Evolutionary conservation across 2,797 vertebrate genomes (phyloP).

Genomic region (Parotocinclus haroldoi): DNA sequence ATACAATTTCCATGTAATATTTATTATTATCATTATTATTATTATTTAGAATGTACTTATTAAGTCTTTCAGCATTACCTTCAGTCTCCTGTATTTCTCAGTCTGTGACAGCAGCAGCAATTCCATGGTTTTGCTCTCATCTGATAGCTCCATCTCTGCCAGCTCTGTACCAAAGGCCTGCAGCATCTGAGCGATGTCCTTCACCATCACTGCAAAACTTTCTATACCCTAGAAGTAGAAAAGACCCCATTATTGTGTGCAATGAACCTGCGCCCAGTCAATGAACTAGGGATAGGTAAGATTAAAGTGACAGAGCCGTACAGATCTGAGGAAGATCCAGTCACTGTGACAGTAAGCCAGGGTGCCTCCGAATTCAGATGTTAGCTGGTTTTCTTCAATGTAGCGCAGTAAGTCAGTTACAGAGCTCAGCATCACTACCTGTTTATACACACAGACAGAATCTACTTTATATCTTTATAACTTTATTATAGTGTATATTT

Average conservation of each 20-base stretch:
- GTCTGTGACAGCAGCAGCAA: constrained; percentile 79
- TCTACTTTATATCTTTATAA: too few species aligned
- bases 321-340: constrained; percentile 94
- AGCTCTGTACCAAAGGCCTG: constrained; percentile 91
- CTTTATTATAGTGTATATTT: too few species aligned
- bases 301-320: constrained; percentile 49
- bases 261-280: not conserved
- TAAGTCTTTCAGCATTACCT: constrained; percentile 69
- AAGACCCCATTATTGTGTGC: not conserved
- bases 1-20: too few species aligned
- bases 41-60: too few species aligned
- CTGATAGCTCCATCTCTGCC: constrained; percentile 83
- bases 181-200: constrained; percentile 94
- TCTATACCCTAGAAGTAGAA: constrained; percentile 84
- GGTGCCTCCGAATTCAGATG: constrained; percentile 92
- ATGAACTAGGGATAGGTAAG: not conserved
- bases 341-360: constrained; percentile 93
- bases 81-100: constrained; percentile 86
- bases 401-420: constrained; percentile 91
- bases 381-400: constrained; percentile 94
- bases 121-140: constrained; percentile 79
- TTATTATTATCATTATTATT: too few species aligned
- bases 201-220: constrained; percentile 92
- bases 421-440: constrained; percentile 98
- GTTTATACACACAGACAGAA: constrained; percentile 24